Evolutionary conservation across 1,140 invertebrate species (phyloP).

Genomic region (Bilobella aurantiaca): DNA sequence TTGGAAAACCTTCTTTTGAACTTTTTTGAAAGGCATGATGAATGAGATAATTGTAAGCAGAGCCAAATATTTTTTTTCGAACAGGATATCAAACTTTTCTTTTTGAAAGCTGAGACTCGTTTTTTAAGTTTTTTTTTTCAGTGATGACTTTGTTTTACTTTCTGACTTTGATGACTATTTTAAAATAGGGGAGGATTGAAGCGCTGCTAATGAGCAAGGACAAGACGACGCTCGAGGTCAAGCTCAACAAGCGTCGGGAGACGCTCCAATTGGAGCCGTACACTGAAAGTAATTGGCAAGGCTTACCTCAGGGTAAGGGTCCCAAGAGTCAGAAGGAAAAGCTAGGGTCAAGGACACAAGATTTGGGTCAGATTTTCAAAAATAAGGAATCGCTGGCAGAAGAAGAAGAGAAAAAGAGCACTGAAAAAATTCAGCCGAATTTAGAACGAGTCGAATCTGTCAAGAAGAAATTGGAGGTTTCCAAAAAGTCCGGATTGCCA

Average conservation of each 20-base stretch:
- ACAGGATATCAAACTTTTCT: neutral
- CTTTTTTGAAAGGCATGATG: conserved; percentile 10
- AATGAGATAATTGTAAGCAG: neutral
- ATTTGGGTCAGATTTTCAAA: conserved; percentile 53
- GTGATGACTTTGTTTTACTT: too few relatives aligned
- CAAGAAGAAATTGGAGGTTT: conserved; percentile 14
- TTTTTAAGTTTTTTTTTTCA: too few relatives aligned
- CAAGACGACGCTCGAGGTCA: conserved; percentile 35
- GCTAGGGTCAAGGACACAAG: neutral
- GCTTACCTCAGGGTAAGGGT: conserved; percentile 52
- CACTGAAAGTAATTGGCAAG: conserved; percentile 44
- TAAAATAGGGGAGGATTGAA: neutral
- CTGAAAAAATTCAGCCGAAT: conserved; percentile 31
- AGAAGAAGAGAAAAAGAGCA: conserved; percentile 33
- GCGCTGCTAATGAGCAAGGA: conserved; percentile 53
- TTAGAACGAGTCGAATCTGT: conserved; percentile 31
- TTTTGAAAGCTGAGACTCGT: neutral
- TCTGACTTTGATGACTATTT: neutral
- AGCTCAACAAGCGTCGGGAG: conserved; percentile 30
- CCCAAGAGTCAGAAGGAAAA: conserved; percentile 40
- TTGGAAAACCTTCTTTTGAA: too few relatives aligned
- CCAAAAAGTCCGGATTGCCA: conserved; percentile 6
- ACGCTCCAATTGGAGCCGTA: conserved; percentile 10
- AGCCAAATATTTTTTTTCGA: neutral
- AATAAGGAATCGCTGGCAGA: conserved; percentile 47